These are phyloP conservation scores for Nothobranchius furzeri DNA, from an alignment of 2,113 vertebrate genomes.

Conservation along the genomic window DNA sequence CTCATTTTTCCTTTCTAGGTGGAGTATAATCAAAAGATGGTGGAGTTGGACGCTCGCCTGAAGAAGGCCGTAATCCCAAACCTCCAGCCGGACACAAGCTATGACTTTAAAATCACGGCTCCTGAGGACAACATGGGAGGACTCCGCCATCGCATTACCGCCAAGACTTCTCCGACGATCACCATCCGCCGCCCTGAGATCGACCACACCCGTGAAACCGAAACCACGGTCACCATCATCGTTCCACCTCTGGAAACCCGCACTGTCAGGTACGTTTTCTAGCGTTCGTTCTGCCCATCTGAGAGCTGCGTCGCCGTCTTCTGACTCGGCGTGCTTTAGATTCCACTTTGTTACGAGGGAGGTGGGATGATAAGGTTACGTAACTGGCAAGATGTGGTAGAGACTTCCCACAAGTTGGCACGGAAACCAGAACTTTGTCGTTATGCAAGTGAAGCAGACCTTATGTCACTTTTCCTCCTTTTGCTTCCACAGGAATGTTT, in stretches of 20 bases:
- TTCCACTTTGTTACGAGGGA: not conserved
- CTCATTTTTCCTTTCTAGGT: slow-evolving; percentile 77
- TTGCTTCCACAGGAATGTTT: slow-evolving; percentile 83
- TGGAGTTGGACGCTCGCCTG: slow-evolving; percentile 90
- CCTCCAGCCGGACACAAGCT: slow-evolving; percentile 90
- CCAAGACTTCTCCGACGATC: slow-evolving; percentile 90
- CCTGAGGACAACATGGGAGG: slow-evolving; percentile 92
- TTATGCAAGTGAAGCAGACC: slow-evolving; percentile 4
- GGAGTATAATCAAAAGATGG: slow-evolving; percentile 88
- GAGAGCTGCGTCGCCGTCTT: not conserved
- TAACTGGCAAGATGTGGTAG: slow-evolving; percentile 1
- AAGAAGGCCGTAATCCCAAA: slow-evolving; percentile 94
- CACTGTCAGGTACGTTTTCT: slow-evolving; percentile 83
- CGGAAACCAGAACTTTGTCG: slow-evolving; percentile 5
- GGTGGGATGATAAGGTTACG: not conserved
- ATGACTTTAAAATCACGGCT: slow-evolving; percentile 93
- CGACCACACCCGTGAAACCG: slow-evolving; percentile 85
- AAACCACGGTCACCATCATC: slow-evolving; percentile 88
- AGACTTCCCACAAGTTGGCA: slow-evolving; percentile 2
- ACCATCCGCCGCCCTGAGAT: slow-evolving; percentile 87
- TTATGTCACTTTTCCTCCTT: slow-evolving; percentile 29
- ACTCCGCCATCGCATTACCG: slow-evolving; percentile 91
- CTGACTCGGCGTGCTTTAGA: not conserved
- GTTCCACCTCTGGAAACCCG: slow-evolving; percentile 87
- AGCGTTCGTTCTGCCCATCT: not conserved